These are phyloP conservation scores for Prostheceraeus crozeri DNA, from an alignment of 2,888 invertebrate species.

Conservation along the genomic window DNA sequence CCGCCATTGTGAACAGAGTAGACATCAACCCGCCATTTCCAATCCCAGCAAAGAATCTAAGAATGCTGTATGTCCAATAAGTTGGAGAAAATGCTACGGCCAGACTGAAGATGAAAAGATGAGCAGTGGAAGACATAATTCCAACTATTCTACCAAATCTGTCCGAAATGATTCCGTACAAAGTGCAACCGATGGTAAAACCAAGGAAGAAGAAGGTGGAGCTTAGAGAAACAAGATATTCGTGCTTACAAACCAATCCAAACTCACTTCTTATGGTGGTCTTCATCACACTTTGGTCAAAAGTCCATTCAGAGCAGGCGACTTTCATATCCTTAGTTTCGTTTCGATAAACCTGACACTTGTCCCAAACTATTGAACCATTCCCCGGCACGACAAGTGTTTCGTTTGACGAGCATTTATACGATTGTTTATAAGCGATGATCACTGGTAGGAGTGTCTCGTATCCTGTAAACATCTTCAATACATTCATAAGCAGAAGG, in stretches of 20 bases:
- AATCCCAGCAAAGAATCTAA: conserved; percentile 22
- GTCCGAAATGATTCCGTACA: conserved; percentile 46
- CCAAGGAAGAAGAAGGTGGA: conserved; percentile 46
- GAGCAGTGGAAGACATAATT: not conserved
- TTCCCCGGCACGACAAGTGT: too few relatives aligned
- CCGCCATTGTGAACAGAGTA: conserved; percentile 18
- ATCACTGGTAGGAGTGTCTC: conserved; percentile 18
- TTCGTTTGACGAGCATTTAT: conserved; percentile 25
- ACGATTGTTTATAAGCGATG: conserved; percentile 1
- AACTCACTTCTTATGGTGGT: conserved; percentile 9
- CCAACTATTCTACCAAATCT: conserved; percentile 39
- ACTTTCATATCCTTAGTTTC: too few relatives aligned
- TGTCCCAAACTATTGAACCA: not conserved
- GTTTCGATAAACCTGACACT: too few relatives aligned
- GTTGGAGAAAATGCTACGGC: conserved; percentile 24
- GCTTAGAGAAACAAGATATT: conserved; percentile 43
- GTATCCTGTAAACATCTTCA: conserved; percentile 22
- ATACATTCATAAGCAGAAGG: conserved; percentile 20
- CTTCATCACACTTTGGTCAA: not conserved
- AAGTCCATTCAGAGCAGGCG: conserved; percentile 28
- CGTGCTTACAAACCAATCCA: conserved; percentile 44
- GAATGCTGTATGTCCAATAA: conserved; percentile 14
- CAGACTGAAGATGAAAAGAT: conserved; percentile 14
- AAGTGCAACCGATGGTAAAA: conserved; percentile 44
- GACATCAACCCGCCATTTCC: conserved; percentile 31